Conservation (phyloP, 2,113 vertebrate genomes). For the Aspidoscelis tigris region DNA sequence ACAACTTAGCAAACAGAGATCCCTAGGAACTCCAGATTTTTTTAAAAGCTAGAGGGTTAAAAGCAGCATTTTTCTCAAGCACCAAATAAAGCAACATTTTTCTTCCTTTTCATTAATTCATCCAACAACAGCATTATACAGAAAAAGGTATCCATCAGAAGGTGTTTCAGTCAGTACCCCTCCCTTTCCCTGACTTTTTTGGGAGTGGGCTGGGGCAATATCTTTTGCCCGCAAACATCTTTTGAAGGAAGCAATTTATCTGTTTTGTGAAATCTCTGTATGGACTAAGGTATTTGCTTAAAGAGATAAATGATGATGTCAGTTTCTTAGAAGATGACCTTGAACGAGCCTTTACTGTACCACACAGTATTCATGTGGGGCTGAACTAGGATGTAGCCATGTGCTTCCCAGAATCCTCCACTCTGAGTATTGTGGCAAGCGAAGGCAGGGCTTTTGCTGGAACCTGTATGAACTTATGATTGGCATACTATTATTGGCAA, state of each 20-base stretch:
- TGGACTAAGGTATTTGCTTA: not conserved
- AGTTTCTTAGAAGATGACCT: not conserved
- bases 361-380: not conserved
- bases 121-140: constrained; percentile 30
- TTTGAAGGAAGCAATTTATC: not conserved
- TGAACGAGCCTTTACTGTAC: not conserved
- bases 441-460: no score
- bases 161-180: not conserved
- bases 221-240: constrained; percentile 6
- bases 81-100: constrained; percentile 25
- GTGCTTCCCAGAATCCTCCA: no score
- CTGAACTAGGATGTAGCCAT: not conserved
- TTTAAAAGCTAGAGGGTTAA: constrained; percentile 34
- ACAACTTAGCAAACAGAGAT: constrained; percentile 78
- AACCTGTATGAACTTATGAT: no score
- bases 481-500: no score
- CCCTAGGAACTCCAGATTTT: constrained; percentile 66
- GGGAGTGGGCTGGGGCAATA: not conserved
- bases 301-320: not conserved
- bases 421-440: no score
- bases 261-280: not conserved
- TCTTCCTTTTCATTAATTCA: constrained; percentile 23
- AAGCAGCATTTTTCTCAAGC: constrained; percentile 40
- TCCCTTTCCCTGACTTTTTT: not conserved
- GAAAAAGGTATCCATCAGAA: constrained; percentile 42